These are phyloP conservation scores for Gryon sp. DNA, from an alignment of 1,140 invertebrate genomes.

Conservation along the genomic window DNA sequence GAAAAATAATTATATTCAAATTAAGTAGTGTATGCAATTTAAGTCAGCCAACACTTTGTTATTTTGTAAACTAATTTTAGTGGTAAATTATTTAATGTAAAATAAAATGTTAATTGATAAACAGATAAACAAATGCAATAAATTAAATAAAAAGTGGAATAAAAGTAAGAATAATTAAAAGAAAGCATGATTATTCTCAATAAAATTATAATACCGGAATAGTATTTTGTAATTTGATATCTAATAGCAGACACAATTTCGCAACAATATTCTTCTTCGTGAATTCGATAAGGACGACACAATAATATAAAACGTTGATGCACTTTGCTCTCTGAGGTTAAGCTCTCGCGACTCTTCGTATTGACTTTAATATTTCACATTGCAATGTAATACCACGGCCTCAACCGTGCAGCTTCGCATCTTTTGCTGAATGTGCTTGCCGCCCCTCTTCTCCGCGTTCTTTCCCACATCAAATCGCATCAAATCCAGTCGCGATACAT, in stretches of 20 bases:
- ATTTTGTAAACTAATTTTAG: no score
- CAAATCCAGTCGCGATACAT: slow-evolving; percentile 46
- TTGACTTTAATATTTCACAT: slow-evolving; percentile 46
- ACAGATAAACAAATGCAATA: no score
- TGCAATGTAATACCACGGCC: slow-evolving; percentile 30
- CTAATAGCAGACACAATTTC: neutral
- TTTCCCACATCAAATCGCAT: slow-evolving; percentile 46
- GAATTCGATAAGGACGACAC: neutral
- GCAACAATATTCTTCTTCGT: neutral
- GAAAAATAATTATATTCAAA: no score
- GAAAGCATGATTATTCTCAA: no score
- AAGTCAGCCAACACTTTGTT: no score
- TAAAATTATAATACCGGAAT: no score
- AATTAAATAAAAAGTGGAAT: no score
- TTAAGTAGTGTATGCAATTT: no score
- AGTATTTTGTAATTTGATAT: neutral
- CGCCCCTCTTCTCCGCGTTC: no score
- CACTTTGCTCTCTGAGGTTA: slow-evolving; percentile 12
- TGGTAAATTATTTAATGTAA: no score
- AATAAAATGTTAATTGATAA: no score
- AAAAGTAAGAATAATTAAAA: no score
- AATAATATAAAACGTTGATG: slow-evolving; percentile 14
- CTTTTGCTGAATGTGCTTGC: slow-evolving; percentile 40
- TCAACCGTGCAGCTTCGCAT: neutral
- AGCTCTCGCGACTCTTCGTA: slow-evolving; percentile 31